Evolutionary conservation across 1,140 invertebrate species (phyloP).

Genomic region (Lasioglossum baleicum): DNA sequence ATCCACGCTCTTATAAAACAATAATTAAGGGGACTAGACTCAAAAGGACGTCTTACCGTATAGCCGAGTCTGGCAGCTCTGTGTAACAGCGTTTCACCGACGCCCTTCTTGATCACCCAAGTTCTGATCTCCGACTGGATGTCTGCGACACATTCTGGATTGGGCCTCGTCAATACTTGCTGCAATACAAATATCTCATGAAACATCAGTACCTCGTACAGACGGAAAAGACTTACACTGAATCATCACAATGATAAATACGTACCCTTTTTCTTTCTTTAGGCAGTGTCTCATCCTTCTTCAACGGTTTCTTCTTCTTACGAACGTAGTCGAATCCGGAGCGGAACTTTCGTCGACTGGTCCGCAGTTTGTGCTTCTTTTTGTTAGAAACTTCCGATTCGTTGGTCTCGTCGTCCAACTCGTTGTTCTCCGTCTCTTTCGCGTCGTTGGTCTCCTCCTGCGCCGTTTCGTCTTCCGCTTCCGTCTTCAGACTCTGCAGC

Average conservation of each 20-base stretch:
- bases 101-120: conserved; percentile 95
- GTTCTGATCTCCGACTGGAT: conserved; percentile 92
- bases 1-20: too few relatives aligned
- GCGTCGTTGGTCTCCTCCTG: conserved; percentile 67
- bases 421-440: conserved; percentile 73
- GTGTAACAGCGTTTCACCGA: conserved; percentile 95
- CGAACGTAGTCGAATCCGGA: conserved; percentile 93
- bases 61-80: conserved; percentile 93
- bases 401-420: conserved; percentile 62
- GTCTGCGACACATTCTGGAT: conserved; percentile 86
- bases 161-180: conserved; percentile 80
- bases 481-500: conserved; percentile 73
- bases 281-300: conserved; percentile 73
- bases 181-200: conserved; percentile 44
- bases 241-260: neutral
- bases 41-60: conserved; percentile 82
- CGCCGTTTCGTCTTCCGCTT: conserved; percentile 65
- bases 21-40: too few relatives aligned
- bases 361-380: conserved; percentile 80
- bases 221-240: neutral
- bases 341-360: conserved; percentile 83
- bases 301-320: conserved; percentile 88
- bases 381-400: conserved; percentile 75
- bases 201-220: neutral
- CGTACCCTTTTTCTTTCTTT: conserved; percentile 78